Conservation (phyloP, 2,113 vertebrate species). For the Rhodinocichla rosea region DNA sequence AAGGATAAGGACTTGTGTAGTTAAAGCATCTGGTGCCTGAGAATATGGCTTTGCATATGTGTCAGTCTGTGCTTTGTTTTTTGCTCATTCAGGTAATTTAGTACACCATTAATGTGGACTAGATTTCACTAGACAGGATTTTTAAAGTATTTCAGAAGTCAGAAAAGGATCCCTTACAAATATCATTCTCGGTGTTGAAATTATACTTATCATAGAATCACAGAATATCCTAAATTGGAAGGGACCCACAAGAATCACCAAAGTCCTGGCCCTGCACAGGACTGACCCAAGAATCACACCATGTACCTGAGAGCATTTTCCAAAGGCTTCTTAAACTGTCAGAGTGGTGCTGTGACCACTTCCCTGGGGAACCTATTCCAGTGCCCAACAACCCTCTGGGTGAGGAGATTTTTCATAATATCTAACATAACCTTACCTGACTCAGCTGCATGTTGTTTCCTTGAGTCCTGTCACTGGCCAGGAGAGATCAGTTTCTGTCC, state of each 20-base stretch:
- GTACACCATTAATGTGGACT: background rate
- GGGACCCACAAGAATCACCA: background rate
- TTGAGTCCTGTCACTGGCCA: background rate
- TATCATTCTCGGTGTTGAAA: background rate
- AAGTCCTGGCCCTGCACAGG: background rate
- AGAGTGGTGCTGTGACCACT: background rate
- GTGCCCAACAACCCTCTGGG: fast-evolving
- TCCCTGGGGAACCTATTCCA: background rate
- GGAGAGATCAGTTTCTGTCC: fast-evolving
- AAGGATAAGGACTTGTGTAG: background rate
- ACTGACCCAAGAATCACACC: background rate
- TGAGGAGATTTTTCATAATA: background rate
- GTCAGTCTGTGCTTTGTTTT: background rate
- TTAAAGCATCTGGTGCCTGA: background rate
- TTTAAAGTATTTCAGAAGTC: background rate
- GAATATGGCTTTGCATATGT: background rate
- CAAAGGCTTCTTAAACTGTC: background rate
- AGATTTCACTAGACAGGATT: background rate
- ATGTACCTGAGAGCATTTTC: background rate
- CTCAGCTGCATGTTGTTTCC: background rate
- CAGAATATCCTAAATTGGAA: background rate
- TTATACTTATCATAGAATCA: background rate
- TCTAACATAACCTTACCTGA: background rate
- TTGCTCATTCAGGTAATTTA: background rate
- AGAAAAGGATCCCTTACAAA: background rate